Evolutionary conservation across 2,888 invertebrate species (phyloP).

Genomic region (Eubasilissa splendida): DNA sequence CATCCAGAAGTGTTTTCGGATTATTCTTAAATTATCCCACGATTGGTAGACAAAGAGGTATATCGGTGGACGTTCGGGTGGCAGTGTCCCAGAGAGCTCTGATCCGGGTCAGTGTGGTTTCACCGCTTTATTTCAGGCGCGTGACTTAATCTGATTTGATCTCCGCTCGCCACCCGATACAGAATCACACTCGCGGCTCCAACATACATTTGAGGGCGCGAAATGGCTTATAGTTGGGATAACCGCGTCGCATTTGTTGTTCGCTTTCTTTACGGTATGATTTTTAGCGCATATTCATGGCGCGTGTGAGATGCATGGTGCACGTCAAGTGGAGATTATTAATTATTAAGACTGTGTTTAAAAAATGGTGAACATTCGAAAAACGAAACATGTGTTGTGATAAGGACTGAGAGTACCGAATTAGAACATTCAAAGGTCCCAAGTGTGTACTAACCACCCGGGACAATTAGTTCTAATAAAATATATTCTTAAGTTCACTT

Average conservation of each 20-base stretch:
- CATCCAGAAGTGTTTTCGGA: slow-evolving; percentile 49
- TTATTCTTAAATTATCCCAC: slow-evolving; percentile 54
- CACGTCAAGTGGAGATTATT: no score
- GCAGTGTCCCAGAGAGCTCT: slow-evolving; percentile 33
- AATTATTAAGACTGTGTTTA: no score
- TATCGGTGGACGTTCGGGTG: slow-evolving; percentile 27
- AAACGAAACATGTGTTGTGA: no score
- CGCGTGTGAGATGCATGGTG: no score
- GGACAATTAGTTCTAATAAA: no score
- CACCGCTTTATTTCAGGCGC: slow-evolving; percentile 44
- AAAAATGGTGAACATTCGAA: no score
- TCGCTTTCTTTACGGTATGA: slow-evolving; percentile 86
- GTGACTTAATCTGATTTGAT: neutral
- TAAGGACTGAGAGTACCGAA: no score
- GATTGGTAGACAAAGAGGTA: slow-evolving; percentile 37
- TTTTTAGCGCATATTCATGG: neutral
- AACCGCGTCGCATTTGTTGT: slow-evolving; percentile 88
- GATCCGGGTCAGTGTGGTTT: slow-evolving; percentile 53
- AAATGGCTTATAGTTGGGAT: slow-evolving; percentile 88
- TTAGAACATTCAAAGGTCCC: no score
- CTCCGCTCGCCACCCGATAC: neutral
- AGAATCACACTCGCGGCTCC: neutral
- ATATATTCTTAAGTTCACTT: no score
- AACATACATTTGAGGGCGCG: slow-evolving; percentile 24
- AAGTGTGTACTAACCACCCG: no score